Conservation (phyloP, 2,113 vertebrate species). For the Gopherus evgoodei region DNA sequence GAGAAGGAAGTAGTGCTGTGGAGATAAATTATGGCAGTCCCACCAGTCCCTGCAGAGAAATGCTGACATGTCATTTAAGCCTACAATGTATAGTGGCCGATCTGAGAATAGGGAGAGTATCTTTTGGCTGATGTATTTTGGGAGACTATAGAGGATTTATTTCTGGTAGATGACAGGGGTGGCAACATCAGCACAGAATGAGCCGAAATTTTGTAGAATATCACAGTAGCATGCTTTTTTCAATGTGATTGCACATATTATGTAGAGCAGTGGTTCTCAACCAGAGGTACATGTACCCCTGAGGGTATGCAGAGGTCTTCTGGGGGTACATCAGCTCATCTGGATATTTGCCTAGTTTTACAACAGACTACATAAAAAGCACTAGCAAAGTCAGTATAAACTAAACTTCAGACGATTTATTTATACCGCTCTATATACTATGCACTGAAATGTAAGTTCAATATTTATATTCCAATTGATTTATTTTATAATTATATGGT, state of each 20-base stretch:
- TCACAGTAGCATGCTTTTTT: slow-evolving; percentile 28
- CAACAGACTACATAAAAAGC: too few relatives aligned
- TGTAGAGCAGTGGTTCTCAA: neutral
- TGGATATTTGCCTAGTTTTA: too few relatives aligned
- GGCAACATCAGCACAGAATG: slow-evolving; percentile 3
- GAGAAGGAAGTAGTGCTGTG: neutral
- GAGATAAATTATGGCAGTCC: neutral
- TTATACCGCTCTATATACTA: too few relatives aligned
- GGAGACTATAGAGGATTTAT: neutral
- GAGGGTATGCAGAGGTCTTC: too few relatives aligned
- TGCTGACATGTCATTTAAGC: neutral
- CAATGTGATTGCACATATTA: slow-evolving; percentile 22
- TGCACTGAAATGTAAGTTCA: too few relatives aligned
- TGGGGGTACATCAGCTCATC: too few relatives aligned
- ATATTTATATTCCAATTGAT: too few relatives aligned
- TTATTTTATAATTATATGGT: too few relatives aligned
- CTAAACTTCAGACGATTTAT: too few relatives aligned
- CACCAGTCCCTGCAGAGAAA: neutral
- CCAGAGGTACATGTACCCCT: too few relatives aligned
- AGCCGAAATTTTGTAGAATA: slow-evolving; percentile 22
- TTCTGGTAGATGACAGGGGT: neutral
- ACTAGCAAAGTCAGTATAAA: too few relatives aligned
- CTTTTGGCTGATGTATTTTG: neutral
- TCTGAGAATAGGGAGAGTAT: neutral
- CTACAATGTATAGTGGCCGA: neutral